phyloP scores from a whole-genome alignment of 2,113 vertebrate species.

The Catharus bicknelli region DNA sequence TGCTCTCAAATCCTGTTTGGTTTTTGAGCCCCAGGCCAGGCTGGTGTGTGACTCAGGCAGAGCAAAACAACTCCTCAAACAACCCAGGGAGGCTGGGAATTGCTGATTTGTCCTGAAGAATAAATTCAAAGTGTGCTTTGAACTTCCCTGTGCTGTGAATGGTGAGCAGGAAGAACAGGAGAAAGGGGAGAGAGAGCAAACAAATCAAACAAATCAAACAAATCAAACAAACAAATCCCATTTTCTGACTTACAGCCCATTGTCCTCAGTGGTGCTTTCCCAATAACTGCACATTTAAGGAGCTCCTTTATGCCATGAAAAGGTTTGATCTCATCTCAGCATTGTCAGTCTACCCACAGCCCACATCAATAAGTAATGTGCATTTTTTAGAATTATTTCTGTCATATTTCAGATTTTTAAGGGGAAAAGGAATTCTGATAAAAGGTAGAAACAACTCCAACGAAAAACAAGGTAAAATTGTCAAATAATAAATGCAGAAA shows the following conservation, averaged over 20 bases:
- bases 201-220: background rate
- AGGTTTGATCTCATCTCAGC: background rate
- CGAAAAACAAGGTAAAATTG: background rate
- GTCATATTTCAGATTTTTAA: background rate
- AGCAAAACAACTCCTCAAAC: background rate
- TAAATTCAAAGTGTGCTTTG: constrained; percentile 49
- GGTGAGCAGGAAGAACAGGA: background rate
- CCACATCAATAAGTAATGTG: background rate
- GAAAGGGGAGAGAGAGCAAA: constrained; percentile 7
- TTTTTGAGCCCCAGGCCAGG: background rate
- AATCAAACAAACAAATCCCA: background rate
- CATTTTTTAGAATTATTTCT: background rate
- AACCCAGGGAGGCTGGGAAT: constrained; percentile 21
- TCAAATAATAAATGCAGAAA: background rate
- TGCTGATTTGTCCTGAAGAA: constrained; percentile 37
- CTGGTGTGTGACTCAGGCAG: constrained; percentile 41
- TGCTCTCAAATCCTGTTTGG: background rate
- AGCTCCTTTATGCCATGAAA: background rate
- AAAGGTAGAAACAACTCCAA: background rate
- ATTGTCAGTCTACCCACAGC: background rate
- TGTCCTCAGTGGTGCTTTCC: background rate
- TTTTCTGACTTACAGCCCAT: background rate
- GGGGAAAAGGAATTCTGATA: background rate
- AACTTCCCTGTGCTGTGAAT: constrained; percentile 38
- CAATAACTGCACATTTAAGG: background rate